Base-by-base conservation (phyloP, 2,888 invertebrate genomes). In the Drepana falcataria region DNA sequence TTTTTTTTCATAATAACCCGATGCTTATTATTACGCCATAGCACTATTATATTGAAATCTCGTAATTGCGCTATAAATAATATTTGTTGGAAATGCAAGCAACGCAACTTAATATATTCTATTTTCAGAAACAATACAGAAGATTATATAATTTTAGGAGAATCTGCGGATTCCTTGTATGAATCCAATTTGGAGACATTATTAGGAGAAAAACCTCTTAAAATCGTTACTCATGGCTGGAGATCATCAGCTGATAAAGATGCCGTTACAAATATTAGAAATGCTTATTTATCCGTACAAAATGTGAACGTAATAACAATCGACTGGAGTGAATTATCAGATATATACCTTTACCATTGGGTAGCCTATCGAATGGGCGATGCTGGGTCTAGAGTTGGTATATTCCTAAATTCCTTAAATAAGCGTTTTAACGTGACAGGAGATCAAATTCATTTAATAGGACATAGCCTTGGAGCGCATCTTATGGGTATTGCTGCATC, bases 211-310 rank as follows among this genome's bases (percentile, higher is more conserved):
- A 55, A 53, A 53, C 73, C 83, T 4, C 76, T 89, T 2, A 92
- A 92, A 75, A 73, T 92, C 47, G 71, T 92, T n/a, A 91, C 91
- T 1, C 92, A 92, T 58, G 86, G 86, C 4, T 92, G 91, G 91
- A 77, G 77, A 68, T 91, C 92, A 1, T 80, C 82, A 37, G 86
- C 81, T 1, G 75, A 80, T 47, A 71, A 71, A 49, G 65, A 76
- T 48, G 74, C 80, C 4, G 84, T 87, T 48, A 59, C 76, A 1
- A 54, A 58, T 5, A 83, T 92, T 7, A 91, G 85, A 66, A 66
- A 90, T 57, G 85, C 85, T 2, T 92, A 88, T 70, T 66, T 91
- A 54, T 62, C 77, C 48, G 40, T 61, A 4, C 61, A 78, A 55
- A 81, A 89, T 59, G 81, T 81, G 1, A 90, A 86, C 57, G 85